phyloP scores from a whole-genome alignment of 2,797 vertebrate genomes.

The Anguilla anguilla region DNA sequence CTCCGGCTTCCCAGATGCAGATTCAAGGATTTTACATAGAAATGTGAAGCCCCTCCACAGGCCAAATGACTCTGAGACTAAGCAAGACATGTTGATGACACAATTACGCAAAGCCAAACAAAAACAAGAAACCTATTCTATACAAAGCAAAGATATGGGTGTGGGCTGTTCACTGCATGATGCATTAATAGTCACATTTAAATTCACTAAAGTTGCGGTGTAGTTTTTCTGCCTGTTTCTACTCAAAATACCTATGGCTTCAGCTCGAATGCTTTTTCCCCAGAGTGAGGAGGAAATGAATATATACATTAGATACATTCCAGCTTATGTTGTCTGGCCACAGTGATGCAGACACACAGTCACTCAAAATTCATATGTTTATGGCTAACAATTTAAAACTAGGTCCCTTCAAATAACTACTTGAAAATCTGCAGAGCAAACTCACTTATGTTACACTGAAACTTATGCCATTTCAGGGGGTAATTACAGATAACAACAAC shows the following conservation, averaged over 20 bases:
- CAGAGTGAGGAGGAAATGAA: not conserved
- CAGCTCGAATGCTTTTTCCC: not conserved
- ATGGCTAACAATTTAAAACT: not conserved
- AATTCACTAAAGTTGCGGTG: not conserved
- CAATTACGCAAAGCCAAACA: no score
- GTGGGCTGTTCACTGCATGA: not conserved
- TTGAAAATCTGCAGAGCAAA: not conserved
- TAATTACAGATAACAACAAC: not conserved
- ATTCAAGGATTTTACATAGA: not conserved
- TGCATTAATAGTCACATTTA: not conserved
- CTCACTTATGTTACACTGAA: not conserved
- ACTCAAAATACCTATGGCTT: constrained; percentile 3
- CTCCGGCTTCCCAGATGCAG: not conserved
- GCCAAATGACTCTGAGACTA: not conserved
- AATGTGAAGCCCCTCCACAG: not conserved
- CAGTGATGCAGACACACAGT: not conserved
- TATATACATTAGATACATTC: not conserved
- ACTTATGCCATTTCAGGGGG: not conserved
- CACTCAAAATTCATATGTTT: not conserved
- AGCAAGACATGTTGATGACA: not conserved
- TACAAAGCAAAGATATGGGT: not conserved
- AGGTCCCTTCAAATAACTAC: not conserved
- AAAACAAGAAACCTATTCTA: not conserved
- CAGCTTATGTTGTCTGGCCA: not conserved
- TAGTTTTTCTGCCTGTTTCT: not conserved